Evolutionary conservation across 2,888 invertebrate genomes (phyloP).

Genomic region (Agonopterix heracliana): DNA sequence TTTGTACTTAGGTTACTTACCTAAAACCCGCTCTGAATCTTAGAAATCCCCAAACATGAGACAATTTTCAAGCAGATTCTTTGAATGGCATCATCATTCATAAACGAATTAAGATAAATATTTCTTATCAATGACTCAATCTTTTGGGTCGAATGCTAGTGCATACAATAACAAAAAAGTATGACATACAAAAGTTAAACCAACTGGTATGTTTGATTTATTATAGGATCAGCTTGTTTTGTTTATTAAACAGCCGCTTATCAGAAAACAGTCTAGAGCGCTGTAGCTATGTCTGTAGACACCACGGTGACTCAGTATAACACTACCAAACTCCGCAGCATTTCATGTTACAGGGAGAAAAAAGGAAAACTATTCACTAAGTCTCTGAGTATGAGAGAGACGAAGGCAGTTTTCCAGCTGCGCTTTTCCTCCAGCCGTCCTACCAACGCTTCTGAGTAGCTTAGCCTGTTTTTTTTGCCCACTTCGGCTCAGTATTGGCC

Average conservation of each 20-base stretch:
- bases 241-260: slow-evolving; percentile 40
- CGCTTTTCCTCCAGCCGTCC: slow-evolving; percentile 33
- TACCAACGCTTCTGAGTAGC: slow-evolving; percentile 28
- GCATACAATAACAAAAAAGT: no score
- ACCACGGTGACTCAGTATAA: slow-evolving; percentile 33
- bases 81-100: no score
- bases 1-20: no score
- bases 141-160: no score
- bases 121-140: no score
- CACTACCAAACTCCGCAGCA: slow-evolving; percentile 23
- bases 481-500: slow-evolving; percentile 49
- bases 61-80: no score
- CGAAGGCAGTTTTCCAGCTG: slow-evolving; percentile 44
- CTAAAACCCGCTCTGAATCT: no score
- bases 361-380: slow-evolving; percentile 31
- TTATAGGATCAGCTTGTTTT: slow-evolving; percentile 6
- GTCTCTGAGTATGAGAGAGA: slow-evolving; percentile 36
- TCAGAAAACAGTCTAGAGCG: slow-evolving; percentile 22
- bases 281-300: slow-evolving; percentile 17
- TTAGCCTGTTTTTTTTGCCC: slow-evolving; percentile 49
- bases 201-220: no score
- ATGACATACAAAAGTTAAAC: no score
- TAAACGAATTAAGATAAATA: no score
- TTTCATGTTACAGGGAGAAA: slow-evolving; percentile 21
- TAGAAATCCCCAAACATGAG: no score